These are phyloP conservation scores for Drosophila tanythrix DNA, from an alignment of 2,888 invertebrate species.

Conservation along the genomic window DNA sequence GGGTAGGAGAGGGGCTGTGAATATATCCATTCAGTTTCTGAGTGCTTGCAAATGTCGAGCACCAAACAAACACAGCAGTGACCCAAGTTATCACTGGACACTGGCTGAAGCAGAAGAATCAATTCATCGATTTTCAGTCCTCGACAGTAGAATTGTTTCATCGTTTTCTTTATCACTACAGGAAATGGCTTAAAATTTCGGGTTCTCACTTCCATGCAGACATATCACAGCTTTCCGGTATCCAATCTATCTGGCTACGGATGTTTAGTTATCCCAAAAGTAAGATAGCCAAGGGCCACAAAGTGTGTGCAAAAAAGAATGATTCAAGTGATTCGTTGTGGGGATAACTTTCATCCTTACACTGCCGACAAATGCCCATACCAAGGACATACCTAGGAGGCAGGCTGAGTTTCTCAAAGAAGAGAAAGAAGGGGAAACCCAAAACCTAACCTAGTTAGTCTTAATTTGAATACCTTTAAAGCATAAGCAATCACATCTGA, in stretches of 20 bases:
- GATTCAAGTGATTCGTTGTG: too few species aligned
- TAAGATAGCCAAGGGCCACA: neutral
- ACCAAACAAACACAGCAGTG: neutral
- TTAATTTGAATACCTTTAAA: neutral
- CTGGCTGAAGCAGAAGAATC: neutral
- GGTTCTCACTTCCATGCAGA: neutral
- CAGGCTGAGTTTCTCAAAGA: neutral
- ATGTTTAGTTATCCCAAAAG: neutral
- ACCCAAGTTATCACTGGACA: neutral
- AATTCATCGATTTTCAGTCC: neutral
- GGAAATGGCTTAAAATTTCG: neutral
- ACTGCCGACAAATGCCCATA: neutral
- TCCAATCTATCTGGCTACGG: neutral
- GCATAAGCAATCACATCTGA: neutral
- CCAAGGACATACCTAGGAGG: too few species aligned
- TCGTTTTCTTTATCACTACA: neutral
- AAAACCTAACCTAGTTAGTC: neutral
- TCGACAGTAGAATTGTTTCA: neutral
- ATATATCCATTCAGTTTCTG: neutral
- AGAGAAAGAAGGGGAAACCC: too few species aligned
- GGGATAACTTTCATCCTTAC: too few species aligned
- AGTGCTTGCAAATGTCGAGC: neutral
- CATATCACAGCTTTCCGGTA: neutral
- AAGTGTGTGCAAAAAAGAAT: neutral
- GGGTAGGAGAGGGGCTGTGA: neutral